Percentiles rank a stretch among this genome's conserved stretches.
These are phyloP conservation scores for Drosophila mauritiana DNA, from an alignment of 1,140 invertebrate genomes.

Conservation along the genomic window DNA sequence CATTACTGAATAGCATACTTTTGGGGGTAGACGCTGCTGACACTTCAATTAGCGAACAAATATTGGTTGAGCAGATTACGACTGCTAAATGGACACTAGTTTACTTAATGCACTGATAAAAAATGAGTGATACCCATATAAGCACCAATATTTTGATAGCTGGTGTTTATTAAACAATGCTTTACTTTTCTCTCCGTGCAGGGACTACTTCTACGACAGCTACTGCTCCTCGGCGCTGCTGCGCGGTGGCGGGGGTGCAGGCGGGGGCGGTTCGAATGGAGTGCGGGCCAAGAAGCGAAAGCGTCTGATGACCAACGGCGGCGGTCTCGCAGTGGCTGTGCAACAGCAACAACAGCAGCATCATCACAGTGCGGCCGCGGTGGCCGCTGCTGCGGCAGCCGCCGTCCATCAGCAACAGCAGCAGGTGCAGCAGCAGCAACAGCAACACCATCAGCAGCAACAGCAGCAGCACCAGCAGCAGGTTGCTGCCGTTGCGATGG, in stretches of 20 bases:
- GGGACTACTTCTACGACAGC: conserved; percentile 85
- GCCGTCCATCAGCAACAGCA: conserved; percentile 72
- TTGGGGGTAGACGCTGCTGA: conserved; percentile 14
- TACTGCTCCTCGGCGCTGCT: conserved; percentile 88
- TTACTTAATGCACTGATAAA: conserved; percentile 10
- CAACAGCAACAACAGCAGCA: conserved; percentile 71
- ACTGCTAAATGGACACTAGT: conserved; percentile 25
- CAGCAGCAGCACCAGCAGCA: conserved; percentile 82
- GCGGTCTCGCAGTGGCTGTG: conserved; percentile 68
- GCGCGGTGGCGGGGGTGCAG: conserved; percentile 65
- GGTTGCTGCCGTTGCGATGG: conserved; percentile 81
- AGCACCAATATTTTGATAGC: background rate
- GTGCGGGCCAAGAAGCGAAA: conserved; percentile 87
- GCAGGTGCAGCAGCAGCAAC: conserved; percentile 59
- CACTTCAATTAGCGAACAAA: conserved; percentile 62
- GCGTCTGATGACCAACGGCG: conserved; percentile 86
- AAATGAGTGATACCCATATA: too few species aligned
- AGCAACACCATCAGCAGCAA: conserved; percentile 69
- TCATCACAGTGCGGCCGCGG: conserved; percentile 62
- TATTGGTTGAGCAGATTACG: conserved; percentile 22
- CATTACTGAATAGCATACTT: background rate
- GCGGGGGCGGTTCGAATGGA: conserved; percentile 70
- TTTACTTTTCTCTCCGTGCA: conserved; percentile 26
- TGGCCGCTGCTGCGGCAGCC: conserved; percentile 62
- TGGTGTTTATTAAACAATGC: background rate